Evolutionary conservation across 2,797 vertebrate genomes (phyloP).

Genomic region (Mareca penelope): DNA sequence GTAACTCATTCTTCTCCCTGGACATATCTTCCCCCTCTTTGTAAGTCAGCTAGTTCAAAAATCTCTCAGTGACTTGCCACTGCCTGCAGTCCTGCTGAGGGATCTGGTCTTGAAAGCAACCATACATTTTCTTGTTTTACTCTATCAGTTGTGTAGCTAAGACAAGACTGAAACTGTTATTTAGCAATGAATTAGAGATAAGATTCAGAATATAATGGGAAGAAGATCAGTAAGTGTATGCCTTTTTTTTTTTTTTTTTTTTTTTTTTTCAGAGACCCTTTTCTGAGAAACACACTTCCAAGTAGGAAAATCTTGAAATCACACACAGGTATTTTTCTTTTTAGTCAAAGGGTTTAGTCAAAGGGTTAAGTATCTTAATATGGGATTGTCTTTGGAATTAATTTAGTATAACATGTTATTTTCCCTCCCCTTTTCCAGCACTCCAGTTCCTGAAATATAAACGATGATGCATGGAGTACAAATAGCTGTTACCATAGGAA

Average conservation of each 20-base stretch:
- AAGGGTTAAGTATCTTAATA: conserved; percentile 34
- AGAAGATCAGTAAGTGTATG: background rate
- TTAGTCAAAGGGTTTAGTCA: conserved; percentile 13
- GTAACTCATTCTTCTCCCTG: background rate
- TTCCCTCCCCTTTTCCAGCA: conserved; percentile 2
- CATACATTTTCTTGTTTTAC: background rate
- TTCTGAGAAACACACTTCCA: background rate
- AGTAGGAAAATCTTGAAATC: conserved; percentile 36
- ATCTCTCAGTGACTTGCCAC: background rate
- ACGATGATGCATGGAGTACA: conserved; percentile 63
- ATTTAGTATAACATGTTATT: conserved; percentile 25
- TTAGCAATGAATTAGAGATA: conserved; percentile 28
- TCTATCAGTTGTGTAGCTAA: background rate
- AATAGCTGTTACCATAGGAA: conserved; percentile 75
- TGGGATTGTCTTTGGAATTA: conserved; percentile 27
- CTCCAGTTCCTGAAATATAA: conserved; percentile 67
- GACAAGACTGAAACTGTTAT: background rate
- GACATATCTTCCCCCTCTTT: background rate
- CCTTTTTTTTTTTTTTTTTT: background rate
- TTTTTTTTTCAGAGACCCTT: background rate
- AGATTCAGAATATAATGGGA: conserved; percentile 11
- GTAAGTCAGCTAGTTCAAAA: background rate
- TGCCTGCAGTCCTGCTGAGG: background rate
- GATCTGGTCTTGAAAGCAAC: background rate
- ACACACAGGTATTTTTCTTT: conserved; percentile 23